Evolutionary conservation across 2,797 vertebrate species (phyloP).

Genomic region (Anas acuta): DNA sequence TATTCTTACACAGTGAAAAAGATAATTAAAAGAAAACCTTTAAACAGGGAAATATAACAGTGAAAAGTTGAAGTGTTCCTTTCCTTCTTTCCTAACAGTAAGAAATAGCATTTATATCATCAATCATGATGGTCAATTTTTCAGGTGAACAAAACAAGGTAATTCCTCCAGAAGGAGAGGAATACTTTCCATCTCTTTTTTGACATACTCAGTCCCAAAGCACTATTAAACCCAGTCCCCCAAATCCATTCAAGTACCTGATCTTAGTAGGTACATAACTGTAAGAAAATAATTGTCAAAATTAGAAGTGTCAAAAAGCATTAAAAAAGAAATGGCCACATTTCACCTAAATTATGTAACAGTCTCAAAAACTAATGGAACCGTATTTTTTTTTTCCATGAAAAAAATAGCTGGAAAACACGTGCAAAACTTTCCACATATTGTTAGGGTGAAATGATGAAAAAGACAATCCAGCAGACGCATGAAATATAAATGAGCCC

Average conservation of each 20-base stretch:
- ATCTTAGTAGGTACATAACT: background rate
- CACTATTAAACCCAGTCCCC: background rate
- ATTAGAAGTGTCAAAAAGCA: background rate
- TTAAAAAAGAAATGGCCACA: background rate
- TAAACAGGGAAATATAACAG: background rate
- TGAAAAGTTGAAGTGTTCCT: background rate
- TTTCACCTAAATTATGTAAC: background rate
- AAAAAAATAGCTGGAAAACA: background rate
- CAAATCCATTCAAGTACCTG: background rate
- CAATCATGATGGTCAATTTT: background rate
- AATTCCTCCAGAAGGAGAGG: background rate
- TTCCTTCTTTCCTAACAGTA: background rate
- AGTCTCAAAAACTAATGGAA: background rate
- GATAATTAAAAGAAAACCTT: background rate
- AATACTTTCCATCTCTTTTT: background rate
- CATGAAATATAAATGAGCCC: rapidly evolving
- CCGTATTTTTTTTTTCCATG: background rate
- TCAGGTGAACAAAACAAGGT: background rate
- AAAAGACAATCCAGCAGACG: background rate
- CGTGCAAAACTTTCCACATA: background rate
- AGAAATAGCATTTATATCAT: background rate
- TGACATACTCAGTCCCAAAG: background rate
- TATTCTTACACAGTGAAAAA: background rate
- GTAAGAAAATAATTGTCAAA: background rate
- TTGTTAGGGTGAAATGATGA: background rate